Evolutionary conservation across 2,888 invertebrate species (phyloP), one percentile per base, ranked within the genome.

Genomic region (Rhagophthalmus giganteus): DNA sequence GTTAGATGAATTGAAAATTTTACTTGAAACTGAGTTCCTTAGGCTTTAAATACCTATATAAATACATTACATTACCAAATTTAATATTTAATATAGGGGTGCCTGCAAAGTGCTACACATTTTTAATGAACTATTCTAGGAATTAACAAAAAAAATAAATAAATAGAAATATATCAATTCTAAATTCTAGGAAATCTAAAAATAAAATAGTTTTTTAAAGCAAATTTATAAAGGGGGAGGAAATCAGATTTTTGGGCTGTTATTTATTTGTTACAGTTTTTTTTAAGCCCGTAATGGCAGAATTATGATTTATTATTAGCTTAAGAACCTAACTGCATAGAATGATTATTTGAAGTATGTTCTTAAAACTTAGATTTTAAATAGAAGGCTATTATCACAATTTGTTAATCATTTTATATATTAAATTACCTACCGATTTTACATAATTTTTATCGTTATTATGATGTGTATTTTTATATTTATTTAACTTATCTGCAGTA

Each of bases 91-190:
- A 44, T 31, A 54, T 55, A 55, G 55, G 47, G 52, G 55, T 55
- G 55, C 55, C 55, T 55, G 35, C 41, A 35, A 52, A 55, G 47
- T 55, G 52, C 50, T 55, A 51, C 44, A 48, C 34, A 40, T 25
- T 47, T 31, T n/a, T n/a, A n/a, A n/a, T n/a, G 38, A 40, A 48
- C 16, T 42, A 44, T 13, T 50, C 14, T 54, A 48, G 48, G 37
- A 38, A 32, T 39, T 50, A 33, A n/a, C n/a, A n/a, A n/a, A 46
- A 40, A 45, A 45, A 45, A 33, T 47, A 28, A 50, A 38, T 50
- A 40, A 31, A 41, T 42, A 31, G n/a, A 12, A 39, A 37, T 45
- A 44, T 48, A 46, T 44, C 44, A 41, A 50, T 54, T 49, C 49
- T 45, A 54, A 54, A 40, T 41, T 30, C 28, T 45, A 54, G 50